These are phyloP conservation scores for Drosophila algonquin DNA, from an alignment of 2,888 invertebrate genomes.

Conservation along the genomic window DNA sequence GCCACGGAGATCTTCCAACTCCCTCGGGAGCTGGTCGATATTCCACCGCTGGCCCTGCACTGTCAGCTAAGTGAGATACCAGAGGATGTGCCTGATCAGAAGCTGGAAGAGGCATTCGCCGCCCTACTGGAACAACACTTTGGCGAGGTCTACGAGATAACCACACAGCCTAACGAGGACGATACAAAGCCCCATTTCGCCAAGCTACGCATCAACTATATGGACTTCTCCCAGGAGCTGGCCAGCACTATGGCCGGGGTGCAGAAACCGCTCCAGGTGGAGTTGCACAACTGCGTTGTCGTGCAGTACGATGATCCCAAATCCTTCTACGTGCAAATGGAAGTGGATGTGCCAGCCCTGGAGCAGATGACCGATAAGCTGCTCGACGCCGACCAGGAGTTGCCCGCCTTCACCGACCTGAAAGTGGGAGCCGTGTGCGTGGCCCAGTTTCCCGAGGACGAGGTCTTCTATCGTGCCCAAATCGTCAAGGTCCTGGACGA, in stretches of 20 bases:
- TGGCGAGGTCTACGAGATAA: slow-evolving; percentile 86
- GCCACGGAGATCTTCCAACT: slow-evolving; percentile 86
- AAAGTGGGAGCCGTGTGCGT: slow-evolving; percentile 87
- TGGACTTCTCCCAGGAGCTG: slow-evolving; percentile 85
- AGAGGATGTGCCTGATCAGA: slow-evolving; percentile 49
- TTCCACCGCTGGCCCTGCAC: slow-evolving; percentile 77
- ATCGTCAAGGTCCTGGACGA: slow-evolving; percentile 87
- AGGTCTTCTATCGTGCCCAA: slow-evolving; percentile 95
- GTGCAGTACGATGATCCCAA: slow-evolving; percentile 88
- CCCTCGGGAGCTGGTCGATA: slow-evolving; percentile 85
- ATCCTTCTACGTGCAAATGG: slow-evolving; percentile 90
- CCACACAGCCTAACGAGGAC: slow-evolving; percentile 84
- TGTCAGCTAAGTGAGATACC: slow-evolving; percentile 75
- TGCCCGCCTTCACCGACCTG: slow-evolving; percentile 63
- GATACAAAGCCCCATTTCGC: slow-evolving; percentile 86
- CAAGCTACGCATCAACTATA: slow-evolving; percentile 86
- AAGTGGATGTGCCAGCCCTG: slow-evolving; percentile 81
- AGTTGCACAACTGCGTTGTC: slow-evolving; percentile 86
- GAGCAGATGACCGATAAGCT: slow-evolving; percentile 80
- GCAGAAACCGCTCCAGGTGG: slow-evolving; percentile 81
- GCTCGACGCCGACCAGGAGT: slow-evolving; percentile 78
- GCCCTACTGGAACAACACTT: slow-evolving; percentile 85
- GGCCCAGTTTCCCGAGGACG: slow-evolving; percentile 92
- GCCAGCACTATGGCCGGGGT: slow-evolving; percentile 64
- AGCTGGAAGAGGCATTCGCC: slow-evolving; percentile 77